Evolutionary conservation across 2,888 invertebrate species (phyloP), one percentile per base, ranked within the genome.

Genomic region (Xestobium rufovillosum): DNA sequence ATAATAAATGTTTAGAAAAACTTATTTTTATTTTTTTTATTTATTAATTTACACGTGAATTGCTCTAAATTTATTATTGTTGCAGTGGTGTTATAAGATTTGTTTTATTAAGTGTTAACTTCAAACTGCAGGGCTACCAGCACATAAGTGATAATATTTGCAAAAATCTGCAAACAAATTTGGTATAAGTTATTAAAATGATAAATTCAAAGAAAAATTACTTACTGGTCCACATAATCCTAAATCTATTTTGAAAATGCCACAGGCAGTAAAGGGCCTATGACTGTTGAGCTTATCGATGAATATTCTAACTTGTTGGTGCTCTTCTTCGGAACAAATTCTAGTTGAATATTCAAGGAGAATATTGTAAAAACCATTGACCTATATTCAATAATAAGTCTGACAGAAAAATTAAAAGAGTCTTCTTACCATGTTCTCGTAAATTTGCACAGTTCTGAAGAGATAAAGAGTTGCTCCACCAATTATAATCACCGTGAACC

Each of bases 121-220:
- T 63, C 60, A 48, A 66, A 65, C 39, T 66, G 66, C 25, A 66
- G 38, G 11, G 65, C 65, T 3, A 66, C 65, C 40, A 65, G 49
- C 4, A 66, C 62, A 38, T 66, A 66, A 1, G 65, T 66, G 13
- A 66, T 42, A 35, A 66, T 58, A 42, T 61, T 65, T 8, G 63
- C 64, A 32, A 56, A 60, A 39, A 66, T 61, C 66, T 66, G 47
- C 41, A 63, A 62, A 23, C 47, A 39, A 41, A 27, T n/a, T n/a
- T n/a, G 37, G 34, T 38, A 3, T n/a, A 6, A 34, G 34, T n/a
- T 13, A 12, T 9, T 38, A 8, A 9, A 12, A 1, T 8, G 4
- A 14, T 15, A 29, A n/a, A 10, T 13, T 12, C 36, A 34, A 8
- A 3, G 35, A 8, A 37, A 16, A 26, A 10, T n/a, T 34, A 48